Percentiles rank a stretch among this genome's conserved stretches.
Conservation (phyloP, 2,797 vertebrate species). For the Poecilia wingei region DNA sequence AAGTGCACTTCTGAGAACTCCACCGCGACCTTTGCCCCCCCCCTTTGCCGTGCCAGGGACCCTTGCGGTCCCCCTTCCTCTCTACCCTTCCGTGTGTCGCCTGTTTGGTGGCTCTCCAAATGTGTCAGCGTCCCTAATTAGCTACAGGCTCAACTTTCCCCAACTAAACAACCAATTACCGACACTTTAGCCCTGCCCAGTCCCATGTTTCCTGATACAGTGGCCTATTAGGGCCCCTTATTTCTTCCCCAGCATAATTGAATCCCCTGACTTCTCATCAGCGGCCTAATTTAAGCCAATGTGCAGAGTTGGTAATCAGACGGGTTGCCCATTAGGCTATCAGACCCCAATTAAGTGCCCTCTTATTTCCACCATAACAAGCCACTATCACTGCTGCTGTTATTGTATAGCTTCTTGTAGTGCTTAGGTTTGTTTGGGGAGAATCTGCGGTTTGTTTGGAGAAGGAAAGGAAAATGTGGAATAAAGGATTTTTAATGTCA, state of each 20-base stretch:
- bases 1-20: slow-evolving; percentile 57
- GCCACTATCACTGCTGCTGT: slow-evolving; percentile 75
- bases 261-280: slow-evolving; percentile 85
- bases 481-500: slow-evolving; percentile 33
- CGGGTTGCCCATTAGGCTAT: slow-evolving; percentile 78
- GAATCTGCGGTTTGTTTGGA: slow-evolving; percentile 62
- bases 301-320: slow-evolving; percentile 83
- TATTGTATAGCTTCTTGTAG: slow-evolving; percentile 71
- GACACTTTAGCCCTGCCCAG: slow-evolving; percentile 68
- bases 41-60: slow-evolving; percentile 49
- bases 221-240: slow-evolving; percentile 78
- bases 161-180: slow-evolving; percentile 82
- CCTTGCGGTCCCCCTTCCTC: slow-evolving; percentile 46
- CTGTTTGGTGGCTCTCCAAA: slow-evolving; percentile 72
- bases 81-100: slow-evolving; percentile 50
- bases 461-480: slow-evolving; percentile 31
- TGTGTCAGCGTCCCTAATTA: slow-evolving; percentile 73
- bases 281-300: slow-evolving; percentile 81
- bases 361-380: slow-evolving; percentile 81
- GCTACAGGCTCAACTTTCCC: slow-evolving; percentile 75
- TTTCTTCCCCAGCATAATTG: slow-evolving; percentile 81
- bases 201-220: slow-evolving; percentile 79
- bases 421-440: slow-evolving; percentile 69
- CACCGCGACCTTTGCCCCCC: slow-evolving; percentile 63
- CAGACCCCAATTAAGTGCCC: slow-evolving; percentile 81